Percentiles rank a stretch among this genome's conserved stretches.
These are phyloP conservation scores for Amphiprion clarkii DNA, from an alignment of 2,797 vertebrate species.

Conservation along the genomic window DNA sequence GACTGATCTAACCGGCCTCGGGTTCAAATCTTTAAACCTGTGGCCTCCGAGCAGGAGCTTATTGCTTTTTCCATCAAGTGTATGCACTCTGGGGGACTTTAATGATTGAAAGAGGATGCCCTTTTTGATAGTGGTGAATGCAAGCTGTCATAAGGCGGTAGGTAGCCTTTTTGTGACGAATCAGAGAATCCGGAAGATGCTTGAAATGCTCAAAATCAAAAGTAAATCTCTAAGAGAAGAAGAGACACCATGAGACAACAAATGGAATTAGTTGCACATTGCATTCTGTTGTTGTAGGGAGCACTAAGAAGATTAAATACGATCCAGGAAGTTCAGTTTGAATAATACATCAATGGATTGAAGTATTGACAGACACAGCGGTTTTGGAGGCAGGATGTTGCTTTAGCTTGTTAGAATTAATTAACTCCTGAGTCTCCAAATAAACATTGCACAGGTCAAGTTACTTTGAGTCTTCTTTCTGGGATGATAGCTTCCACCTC, in stretches of 20 bases:
- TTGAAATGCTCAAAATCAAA: not conserved
- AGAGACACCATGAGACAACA: not conserved
- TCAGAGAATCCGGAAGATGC: not conserved
- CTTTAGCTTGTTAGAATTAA: too few relatives aligned
- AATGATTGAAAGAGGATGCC: not conserved
- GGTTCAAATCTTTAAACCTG: constrained; percentile 10
- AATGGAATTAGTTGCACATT: not conserved
- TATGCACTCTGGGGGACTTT: not conserved
- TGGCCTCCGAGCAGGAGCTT: constrained; percentile 6
- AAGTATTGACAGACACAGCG: too few relatives aligned
- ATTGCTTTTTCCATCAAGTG: not conserved
- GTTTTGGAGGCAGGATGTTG: too few relatives aligned
- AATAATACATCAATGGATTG: too few relatives aligned
- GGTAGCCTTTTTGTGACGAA: not conserved
- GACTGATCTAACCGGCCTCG: constrained; percentile 36
- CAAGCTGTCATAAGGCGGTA: not conserved
- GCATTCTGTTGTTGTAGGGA: too few relatives aligned
- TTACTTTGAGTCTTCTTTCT: too few relatives aligned
- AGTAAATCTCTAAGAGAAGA: not conserved
- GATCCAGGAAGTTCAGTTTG: too few relatives aligned
- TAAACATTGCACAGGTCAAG: too few relatives aligned
- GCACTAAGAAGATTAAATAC: too few relatives aligned
- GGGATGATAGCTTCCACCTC: too few relatives aligned
- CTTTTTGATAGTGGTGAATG: not conserved
- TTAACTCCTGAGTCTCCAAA: too few relatives aligned